These are phyloP conservation scores for Diarsia brunnea DNA, from an alignment of 2,888 invertebrate genomes.

Conservation along the genomic window DNA sequence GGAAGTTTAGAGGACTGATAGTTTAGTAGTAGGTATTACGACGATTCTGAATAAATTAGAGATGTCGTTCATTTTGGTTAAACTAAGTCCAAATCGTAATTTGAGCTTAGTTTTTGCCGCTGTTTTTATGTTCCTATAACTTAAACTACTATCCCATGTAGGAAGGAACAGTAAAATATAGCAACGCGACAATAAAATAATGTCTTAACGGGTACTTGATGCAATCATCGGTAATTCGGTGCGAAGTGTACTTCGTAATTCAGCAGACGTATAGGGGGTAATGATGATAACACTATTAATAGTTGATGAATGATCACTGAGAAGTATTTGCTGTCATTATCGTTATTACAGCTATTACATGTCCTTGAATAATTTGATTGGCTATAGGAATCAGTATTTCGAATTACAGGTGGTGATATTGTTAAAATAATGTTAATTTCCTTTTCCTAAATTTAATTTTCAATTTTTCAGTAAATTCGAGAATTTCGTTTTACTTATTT, in stretches of 20 bases:
- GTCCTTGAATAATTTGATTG: slow-evolving; percentile 9
- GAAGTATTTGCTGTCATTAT: slow-evolving; percentile 13
- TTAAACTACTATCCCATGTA: not conserved
- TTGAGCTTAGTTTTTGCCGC: too few species aligned
- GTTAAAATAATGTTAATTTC: not conserved
- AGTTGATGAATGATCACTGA: slow-evolving; percentile 36
- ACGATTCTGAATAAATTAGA: too few species aligned
- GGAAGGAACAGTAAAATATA: slow-evolving; percentile 2
- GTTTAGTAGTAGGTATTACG: not conserved
- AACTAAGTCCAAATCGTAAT: not conserved
- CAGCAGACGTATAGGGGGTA: slow-evolving; percentile 30
- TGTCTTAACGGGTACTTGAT: slow-evolving; percentile 16
- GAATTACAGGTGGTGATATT: not conserved
- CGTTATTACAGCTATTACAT: not conserved
- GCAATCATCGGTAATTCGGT: slow-evolving; percentile 43
- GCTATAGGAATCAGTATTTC: not conserved
- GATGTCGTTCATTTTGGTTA: not conserved
- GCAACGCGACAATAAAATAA: not conserved
- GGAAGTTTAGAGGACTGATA: not conserved
- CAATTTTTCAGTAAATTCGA: too few species aligned
- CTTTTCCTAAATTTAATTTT: not conserved
- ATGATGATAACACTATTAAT: slow-evolving; percentile 38
- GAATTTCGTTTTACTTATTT: too few species aligned
- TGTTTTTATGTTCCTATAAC: not conserved
- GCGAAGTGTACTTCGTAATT: slow-evolving; percentile 10